These are phyloP conservation scores for Spialia ferax DNA, from an alignment of 2,888 invertebrate genomes.

Conservation along the genomic window DNA sequence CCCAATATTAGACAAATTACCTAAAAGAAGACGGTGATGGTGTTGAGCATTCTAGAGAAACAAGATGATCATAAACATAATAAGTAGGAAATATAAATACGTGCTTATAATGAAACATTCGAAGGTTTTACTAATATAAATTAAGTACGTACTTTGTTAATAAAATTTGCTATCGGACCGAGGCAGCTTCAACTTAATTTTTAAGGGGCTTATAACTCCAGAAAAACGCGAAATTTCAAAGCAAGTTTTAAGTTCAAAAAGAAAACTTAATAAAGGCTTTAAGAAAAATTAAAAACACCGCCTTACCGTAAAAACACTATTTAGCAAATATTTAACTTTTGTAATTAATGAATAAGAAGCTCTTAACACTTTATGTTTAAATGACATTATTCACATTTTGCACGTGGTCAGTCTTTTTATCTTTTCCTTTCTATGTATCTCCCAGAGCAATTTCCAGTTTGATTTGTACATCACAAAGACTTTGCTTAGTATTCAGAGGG, in stretches of 20 bases:
- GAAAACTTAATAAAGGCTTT: neutral
- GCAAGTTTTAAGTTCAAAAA: neutral
- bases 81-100: too few relatives aligned
- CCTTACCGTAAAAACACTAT: too few relatives aligned
- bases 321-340: neutral
- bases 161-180: neutral
- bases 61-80: neutral
- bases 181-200: neutral
- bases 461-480: constrained; percentile 30
- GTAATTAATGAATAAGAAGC: neutral
- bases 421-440: constrained; percentile 7
- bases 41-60: too few relatives aligned
- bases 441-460: constrained; percentile 26
- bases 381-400: neutral
- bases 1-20: too few relatives aligned
- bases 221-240: neutral
- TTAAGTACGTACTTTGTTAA: neutral
- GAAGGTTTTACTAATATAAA: neutral
- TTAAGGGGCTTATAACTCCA: neutral
- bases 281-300: neutral
- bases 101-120: neutral
- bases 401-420: neutral
- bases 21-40: too few relatives aligned
- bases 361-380: neutral
- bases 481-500: constrained; percentile 30